Conservation (phyloP, 2,113 vertebrate genomes). For the Lagopus leucura region DNA sequence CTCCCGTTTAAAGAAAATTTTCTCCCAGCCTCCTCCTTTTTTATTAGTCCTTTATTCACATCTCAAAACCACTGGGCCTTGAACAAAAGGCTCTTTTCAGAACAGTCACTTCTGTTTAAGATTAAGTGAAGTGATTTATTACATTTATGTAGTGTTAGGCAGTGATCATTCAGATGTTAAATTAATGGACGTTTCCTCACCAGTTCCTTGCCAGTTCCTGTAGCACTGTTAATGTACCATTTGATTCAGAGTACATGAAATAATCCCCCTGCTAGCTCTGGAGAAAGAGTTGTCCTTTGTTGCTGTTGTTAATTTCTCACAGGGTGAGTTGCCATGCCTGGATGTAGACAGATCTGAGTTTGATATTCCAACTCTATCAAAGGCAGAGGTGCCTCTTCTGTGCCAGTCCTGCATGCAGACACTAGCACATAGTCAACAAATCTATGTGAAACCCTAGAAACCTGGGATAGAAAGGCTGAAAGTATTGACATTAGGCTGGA, state of each 20-base stretch:
- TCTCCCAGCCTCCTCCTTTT: constrained; percentile 6
- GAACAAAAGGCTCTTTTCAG: constrained; percentile 71
- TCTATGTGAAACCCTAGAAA: rapidly evolving
- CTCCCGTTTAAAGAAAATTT: constrained; percentile 48
- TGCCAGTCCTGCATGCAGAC: neutral
- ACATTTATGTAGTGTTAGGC: constrained; percentile 30
- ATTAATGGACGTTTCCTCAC: constrained; percentile 45
- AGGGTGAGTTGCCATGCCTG: neutral
- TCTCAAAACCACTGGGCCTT: constrained; percentile 1
- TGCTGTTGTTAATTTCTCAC: neutral
- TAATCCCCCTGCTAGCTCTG: neutral
- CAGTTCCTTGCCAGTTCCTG: constrained; percentile 25
- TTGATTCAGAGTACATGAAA: constrained; percentile 16
- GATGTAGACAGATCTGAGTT: neutral
- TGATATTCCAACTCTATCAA: neutral
- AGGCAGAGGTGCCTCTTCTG: neutral
- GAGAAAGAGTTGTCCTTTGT: constrained; percentile 2
- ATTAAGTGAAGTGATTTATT: constrained; percentile 40
- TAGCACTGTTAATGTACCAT: neutral
- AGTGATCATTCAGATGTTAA: constrained; percentile 53
- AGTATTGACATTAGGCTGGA: neutral
- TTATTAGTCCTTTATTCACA: constrained; percentile 39
- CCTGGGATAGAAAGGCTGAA: neutral
- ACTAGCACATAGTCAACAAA: neutral
- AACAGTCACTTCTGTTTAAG: constrained; percentile 28